These are phyloP conservation scores for Andrena praecox DNA, from an alignment of 2,888 invertebrate species.

Conservation along the genomic window DNA sequence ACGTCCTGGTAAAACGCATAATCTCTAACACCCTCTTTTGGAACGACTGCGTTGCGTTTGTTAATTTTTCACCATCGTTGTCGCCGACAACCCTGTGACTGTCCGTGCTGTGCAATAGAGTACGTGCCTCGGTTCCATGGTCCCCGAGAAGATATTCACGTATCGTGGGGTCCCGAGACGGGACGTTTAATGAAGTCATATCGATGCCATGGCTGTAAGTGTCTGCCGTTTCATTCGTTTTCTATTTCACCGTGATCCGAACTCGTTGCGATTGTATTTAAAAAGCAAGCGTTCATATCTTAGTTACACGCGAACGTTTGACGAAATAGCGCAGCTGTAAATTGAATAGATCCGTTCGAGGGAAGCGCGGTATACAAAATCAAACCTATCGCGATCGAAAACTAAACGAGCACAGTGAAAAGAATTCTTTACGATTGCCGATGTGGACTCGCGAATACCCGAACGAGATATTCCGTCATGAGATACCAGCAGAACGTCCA, in stretches of 20 bases:
- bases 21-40: slow-evolving; percentile 15
- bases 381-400: neutral
- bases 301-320: neutral
- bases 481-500: slow-evolving; percentile 1
- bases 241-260: neutral
- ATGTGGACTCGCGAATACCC: neutral
- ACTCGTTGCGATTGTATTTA: neutral
- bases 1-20: slow-evolving; percentile 30
- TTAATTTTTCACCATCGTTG: neutral
- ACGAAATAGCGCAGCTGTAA: neutral
- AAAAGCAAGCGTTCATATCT: neutral
- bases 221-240: neutral
- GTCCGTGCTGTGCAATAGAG: neutral
- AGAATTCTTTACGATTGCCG: neutral
- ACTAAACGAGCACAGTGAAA: neutral
- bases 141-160: neutral
- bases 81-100: neutral
- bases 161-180: slow-evolving; percentile 3
- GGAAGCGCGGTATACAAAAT: no score
- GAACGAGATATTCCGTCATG: neutral
- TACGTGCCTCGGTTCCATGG: neutral
- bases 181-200: neutral
- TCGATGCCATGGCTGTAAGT: no score
- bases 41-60: slow-evolving; percentile 37
- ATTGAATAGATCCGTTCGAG: neutral